These are phyloP conservation scores for Neogobius melanostomus DNA, from an alignment of 2,113 vertebrate genomes.

Conservation along the genomic window DNA sequence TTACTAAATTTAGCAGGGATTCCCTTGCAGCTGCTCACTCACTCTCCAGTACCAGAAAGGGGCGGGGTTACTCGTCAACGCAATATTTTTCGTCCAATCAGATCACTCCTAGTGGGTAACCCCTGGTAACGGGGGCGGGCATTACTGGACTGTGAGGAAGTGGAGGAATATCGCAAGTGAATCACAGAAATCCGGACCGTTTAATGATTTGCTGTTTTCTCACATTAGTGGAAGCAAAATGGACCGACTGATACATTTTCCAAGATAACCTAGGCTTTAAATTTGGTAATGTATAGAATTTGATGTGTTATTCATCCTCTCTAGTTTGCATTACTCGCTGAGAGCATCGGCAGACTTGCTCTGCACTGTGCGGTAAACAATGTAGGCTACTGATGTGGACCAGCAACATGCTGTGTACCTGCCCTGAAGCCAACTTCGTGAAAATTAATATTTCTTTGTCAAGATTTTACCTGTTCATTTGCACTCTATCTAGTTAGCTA, in stretches of 20 bases:
- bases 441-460: neutral
- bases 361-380: neutral
- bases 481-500: too few relatives aligned
- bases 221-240: neutral
- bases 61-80: constrained; percentile 28
- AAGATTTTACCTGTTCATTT: too few relatives aligned
- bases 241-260: neutral
- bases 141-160: neutral
- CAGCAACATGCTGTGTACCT: neutral
- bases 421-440: too few relatives aligned
- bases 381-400: neutral
- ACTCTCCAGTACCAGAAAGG: neutral
- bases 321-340: neutral
- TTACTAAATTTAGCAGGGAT: constrained; percentile 8
- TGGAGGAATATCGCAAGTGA: constrained; percentile 1
- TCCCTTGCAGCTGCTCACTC: neutral
- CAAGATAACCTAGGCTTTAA: neutral
- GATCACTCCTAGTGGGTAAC: constrained; percentile 27
- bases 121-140: constrained; percentile 29
- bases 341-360: neutral
- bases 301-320: neutral
- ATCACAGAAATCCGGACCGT: neutral
- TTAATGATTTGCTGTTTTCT: neutral
- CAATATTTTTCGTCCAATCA: constrained; percentile 44
- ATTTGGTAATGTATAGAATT: constrained; percentile 16